Conservation (phyloP, 2,113 vertebrate species). For the Octodon degus region DNA sequence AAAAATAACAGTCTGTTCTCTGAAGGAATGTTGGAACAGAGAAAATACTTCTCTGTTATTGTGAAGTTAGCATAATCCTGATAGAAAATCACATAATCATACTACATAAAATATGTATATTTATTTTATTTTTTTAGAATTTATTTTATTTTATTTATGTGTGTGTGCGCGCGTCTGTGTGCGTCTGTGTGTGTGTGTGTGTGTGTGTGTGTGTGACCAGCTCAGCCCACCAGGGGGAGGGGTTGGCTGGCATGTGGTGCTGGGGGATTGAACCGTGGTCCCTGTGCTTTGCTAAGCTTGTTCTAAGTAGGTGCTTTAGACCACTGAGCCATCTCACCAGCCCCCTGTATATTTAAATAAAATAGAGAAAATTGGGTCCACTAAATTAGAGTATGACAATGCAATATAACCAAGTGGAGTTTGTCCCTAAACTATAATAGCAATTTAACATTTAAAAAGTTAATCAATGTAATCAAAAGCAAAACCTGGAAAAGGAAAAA, state of each 20-base stretch:
- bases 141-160: no score
- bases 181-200: no score
- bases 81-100: not conserved
- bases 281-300: no score
- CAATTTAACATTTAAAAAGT: not conserved
- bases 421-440: not conserved
- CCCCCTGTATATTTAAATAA: not conserved
- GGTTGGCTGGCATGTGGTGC: no score
- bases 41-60: not conserved
- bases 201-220: no score
- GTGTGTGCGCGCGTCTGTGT: no score
- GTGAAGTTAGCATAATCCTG: not conserved
- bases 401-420: not conserved
- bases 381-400: not conserved
- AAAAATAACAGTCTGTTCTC: not conserved
- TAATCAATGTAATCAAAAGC: not conserved
- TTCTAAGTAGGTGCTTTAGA: no score
- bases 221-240: no score
- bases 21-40: not conserved
- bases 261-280: no score
- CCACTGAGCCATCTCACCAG: no score
- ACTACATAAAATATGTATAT: not conserved
- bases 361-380: not conserved
- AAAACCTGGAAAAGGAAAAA: not conserved
- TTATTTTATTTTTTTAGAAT: no score